Base-by-base conservation (phyloP, 2,888 invertebrate species). In the Abrostola tripartita region DNA sequence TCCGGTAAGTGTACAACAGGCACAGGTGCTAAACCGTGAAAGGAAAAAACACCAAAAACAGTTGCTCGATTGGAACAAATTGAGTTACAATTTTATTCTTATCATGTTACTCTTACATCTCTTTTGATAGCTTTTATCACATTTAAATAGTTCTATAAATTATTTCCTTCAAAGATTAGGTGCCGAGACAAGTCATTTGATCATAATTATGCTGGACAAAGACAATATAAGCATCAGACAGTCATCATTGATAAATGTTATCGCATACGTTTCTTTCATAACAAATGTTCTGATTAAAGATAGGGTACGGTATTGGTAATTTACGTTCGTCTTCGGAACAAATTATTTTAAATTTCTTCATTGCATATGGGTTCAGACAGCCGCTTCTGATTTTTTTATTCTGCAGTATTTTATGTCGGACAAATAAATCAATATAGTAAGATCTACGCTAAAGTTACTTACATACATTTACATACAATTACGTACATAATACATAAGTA, bases 1-100 rank as follows among this genome's bases (percentile, higher is more conserved):
- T 70, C 75, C 78, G 61, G 62, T 65, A 78, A 55, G 57, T 49
- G 51, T 60, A 71, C 65, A 71, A 68, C 54, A 51, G 60, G 52
- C 56, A 49, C 62, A 63, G 61, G 59, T 63, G 65, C 52, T 65
- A 69, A 65, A 54, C 58, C 69, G 69, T 49, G 65, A 53, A 61
- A 58, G 44, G 60, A 68, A 71, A 76, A 58, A 41, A 56, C 38
- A 50, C 11, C 47, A 57, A 50, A 53, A 65, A 1, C 9, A 52
- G 44, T 8, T 8, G 14, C 24, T 47, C 14, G 5, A 24, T 40
- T 10, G 24, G 24, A 47, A 47, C 44, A 47, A 47, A 9, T 24
- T 49, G 50, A 52, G 58, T 75, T 61, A 51, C 59, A 56, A 42
- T 58, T 52, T 8, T 57, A 44, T 50, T 66, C 72, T 66, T 72